Conservation (phyloP, 2,888 invertebrate genomes). For the Diadegma fenestrale region DNA sequence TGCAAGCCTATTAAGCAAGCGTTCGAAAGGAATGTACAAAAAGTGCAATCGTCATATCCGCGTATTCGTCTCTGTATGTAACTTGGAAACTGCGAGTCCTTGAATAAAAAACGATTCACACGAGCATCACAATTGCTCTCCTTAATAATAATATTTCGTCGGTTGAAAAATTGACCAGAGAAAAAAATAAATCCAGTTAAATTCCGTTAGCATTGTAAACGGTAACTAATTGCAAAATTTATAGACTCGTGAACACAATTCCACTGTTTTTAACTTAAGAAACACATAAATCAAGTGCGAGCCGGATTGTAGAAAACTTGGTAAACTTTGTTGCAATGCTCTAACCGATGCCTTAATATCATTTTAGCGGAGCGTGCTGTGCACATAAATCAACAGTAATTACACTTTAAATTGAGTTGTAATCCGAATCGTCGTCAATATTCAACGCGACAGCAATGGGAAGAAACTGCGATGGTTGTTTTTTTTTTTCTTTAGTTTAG, state of each 20-base stretch:
- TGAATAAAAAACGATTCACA: neutral
- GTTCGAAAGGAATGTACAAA: neutral
- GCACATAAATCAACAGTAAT: conserved; percentile 13
- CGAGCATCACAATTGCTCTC: no score
- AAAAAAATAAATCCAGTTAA: no score
- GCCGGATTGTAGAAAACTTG: neutral
- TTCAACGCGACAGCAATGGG: conserved; percentile 2
- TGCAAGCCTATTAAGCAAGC: neutral
- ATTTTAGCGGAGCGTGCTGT: neutral
- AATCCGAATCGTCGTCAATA: conserved; percentile 11
- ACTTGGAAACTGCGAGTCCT: neutral
- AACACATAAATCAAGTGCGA: neutral
- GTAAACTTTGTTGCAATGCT: neutral
- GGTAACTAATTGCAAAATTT: neutral
- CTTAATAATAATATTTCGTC: no score
- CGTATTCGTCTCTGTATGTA: neutral
- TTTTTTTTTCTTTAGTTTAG: neutral
- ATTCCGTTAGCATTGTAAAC: neutral
- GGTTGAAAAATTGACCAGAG: conserved; percentile 4
- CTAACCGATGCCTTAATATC: neutral
- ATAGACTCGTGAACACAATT: neutral
- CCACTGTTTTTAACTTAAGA: neutral
- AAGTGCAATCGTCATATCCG: conserved; percentile 6
- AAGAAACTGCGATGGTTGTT: neutral
- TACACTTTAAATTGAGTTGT: neutral